A percentile compares a stretch with the other conserved stretches of the same genome.
Conservation (phyloP, 2,888 invertebrate genomes). For the Chaetogeoica ovagalla region DNA sequence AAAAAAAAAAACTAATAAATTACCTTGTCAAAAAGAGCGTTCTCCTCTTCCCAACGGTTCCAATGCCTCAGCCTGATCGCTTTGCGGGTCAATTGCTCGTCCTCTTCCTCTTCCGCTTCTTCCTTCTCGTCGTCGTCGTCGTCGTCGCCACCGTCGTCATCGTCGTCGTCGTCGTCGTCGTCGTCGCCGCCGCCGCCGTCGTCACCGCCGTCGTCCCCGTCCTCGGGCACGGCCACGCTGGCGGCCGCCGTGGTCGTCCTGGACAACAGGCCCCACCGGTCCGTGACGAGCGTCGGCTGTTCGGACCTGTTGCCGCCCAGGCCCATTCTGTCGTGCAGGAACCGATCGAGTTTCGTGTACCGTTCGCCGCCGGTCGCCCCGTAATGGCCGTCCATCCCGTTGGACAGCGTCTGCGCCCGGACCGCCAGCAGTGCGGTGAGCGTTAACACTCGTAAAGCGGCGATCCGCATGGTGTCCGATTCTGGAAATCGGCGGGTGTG, state of each 20-base stretch:
- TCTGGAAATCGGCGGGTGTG: too few species aligned
- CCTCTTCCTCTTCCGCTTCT: constrained; percentile 13
- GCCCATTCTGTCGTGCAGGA: constrained; percentile 46
- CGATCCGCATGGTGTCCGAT: not conserved
- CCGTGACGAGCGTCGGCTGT: not conserved
- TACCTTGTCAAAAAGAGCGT: constrained; percentile 11
- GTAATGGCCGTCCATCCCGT: constrained; percentile 31
- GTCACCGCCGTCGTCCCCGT: constrained; percentile 2
- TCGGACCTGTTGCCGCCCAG: constrained; percentile 28
- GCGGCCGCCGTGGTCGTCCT: not conserved
- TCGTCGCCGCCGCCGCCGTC: constrained; percentile 16
- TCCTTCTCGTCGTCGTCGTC: constrained; percentile 21
- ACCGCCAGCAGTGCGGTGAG: constrained; percentile 22
- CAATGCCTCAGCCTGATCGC: constrained; percentile 25
- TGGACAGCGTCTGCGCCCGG: constrained; percentile 32
- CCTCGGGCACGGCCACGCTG: constrained; percentile 23
- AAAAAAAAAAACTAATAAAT: too few species aligned
- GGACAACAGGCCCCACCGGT: constrained; percentile 18
- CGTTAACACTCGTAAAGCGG: constrained; percentile 25
- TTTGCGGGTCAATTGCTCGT: not conserved
- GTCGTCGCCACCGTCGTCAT: not conserved
- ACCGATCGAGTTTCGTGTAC: constrained; percentile 35
- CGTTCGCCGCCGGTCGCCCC: not conserved
- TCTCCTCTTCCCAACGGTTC: constrained; percentile 18
- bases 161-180: constrained; percentile 22